A percentile compares a stretch with the other conserved stretches of the same genome.
These are phyloP conservation scores for Drosophila lowei DNA, from an alignment of 1,140 invertebrate species.

Conservation along the genomic window DNA sequence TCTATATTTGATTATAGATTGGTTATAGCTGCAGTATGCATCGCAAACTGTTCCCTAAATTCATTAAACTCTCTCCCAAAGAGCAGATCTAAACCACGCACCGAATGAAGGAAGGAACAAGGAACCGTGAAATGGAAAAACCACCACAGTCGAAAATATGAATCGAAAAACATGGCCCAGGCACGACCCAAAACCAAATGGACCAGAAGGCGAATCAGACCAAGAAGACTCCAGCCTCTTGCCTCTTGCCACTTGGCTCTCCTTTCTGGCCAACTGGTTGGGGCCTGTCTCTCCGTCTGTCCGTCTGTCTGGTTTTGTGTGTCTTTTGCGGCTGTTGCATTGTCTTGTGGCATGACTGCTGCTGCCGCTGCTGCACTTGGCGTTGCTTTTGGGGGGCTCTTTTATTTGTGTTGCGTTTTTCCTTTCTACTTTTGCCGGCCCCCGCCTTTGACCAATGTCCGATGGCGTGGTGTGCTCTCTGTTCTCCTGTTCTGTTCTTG, in stretches of 20 bases:
- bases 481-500: constrained; percentile 37
- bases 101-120: neutral
- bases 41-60: neutral
- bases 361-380: constrained; percentile 70
- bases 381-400: constrained; percentile 49
- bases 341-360: constrained; percentile 59
- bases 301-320: constrained; percentile 5
- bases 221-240: constrained; percentile 11
- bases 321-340: constrained; percentile 55
- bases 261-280: constrained; percentile 49
- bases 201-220: constrained; percentile 43
- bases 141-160: constrained; percentile 44
- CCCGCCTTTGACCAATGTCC: constrained; percentile 52
- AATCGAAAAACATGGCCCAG: constrained; percentile 37
- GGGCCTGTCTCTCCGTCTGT: constrained; percentile 3
- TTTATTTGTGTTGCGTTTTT: constrained; percentile 26
- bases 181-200: constrained; percentile 52
- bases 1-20: too few species aligned
- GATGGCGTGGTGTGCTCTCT: constrained; percentile 31
- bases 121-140: constrained; percentile 45
- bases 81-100: constrained; percentile 1
- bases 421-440: constrained; percentile 51
- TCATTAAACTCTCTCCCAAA: neutral
- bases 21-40: too few species aligned
- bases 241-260: too few species aligned